Evolutionary conservation across 2,113 vertebrate species (phyloP).

Genomic region (Burhinus bistriatus): DNA sequence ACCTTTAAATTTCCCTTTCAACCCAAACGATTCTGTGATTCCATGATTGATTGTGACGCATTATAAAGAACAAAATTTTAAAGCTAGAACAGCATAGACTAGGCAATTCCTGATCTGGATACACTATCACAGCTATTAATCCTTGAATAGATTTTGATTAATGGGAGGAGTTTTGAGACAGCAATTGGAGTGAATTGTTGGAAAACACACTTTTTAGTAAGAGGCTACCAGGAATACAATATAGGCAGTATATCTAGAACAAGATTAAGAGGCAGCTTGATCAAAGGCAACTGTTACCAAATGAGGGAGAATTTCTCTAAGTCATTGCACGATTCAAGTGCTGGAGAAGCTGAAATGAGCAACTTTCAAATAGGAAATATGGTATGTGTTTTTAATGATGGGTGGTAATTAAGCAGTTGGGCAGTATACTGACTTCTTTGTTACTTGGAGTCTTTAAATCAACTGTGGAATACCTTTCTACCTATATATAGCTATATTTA

Average conservation of each 20-base stretch:
- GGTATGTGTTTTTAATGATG: neutral
- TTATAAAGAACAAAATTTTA: neutral
- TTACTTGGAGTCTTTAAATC: neutral
- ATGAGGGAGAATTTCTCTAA: neutral
- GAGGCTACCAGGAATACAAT: neutral
- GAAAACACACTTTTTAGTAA: neutral
- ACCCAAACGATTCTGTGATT: neutral
- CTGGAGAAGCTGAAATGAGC: neutral
- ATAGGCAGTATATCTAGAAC: neutral
- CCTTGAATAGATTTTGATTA: neutral
- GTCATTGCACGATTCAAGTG: neutral
- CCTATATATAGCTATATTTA: neutral
- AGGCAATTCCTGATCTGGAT: neutral
- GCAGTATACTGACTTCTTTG: neutral
- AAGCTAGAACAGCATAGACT: neutral
- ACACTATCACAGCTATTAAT: neutral
- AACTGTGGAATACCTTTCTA: neutral
- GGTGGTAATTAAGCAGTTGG: neutral
- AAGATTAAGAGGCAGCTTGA: neutral
- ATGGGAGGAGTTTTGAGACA: neutral
- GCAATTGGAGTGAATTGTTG: neutral
- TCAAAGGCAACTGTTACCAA: neutral
- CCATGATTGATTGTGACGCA: too few relatives aligned
- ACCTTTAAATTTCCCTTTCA: neutral
- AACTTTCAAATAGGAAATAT: neutral